These are phyloP conservation scores for Dromius quadrimaculatus DNA, from an alignment of 2,888 invertebrate species.

Conservation along the genomic window DNA sequence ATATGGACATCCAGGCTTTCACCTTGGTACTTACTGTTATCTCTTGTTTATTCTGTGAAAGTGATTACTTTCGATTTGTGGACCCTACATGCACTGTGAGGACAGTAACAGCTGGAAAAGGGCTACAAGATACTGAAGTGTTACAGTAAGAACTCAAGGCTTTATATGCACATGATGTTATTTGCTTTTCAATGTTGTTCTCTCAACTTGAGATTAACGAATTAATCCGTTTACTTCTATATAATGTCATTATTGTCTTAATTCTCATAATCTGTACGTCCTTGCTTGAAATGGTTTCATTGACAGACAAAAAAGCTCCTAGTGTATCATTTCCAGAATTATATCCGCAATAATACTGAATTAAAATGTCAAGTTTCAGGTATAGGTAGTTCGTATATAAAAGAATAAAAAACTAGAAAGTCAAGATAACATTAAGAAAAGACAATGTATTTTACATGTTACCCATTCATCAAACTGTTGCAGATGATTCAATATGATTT, in stretches of 20 bases:
- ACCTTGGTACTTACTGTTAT: conserved; percentile 1
- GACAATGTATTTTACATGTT: no score
- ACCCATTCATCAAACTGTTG: no score
- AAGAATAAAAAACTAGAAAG: no score
- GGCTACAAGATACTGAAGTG: neutral
- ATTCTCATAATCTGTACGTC: neutral
- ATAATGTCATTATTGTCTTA: neutral
- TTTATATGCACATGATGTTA: neutral
- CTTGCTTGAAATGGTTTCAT: no score
- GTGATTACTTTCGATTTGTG: conserved; percentile 2
- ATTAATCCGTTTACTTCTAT: neutral
- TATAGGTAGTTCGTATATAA: no score
- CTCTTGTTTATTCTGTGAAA: conserved; percentile 6
- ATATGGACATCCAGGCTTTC: neutral
- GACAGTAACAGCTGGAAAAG: neutral
- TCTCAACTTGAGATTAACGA: conserved; percentile 17
- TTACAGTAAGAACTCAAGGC: no score
- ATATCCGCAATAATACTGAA: no score
- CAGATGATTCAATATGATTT: no score
- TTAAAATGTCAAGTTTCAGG: no score
- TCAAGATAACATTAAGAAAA: no score
- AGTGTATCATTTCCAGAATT: no score
- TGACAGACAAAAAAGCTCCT: no score
- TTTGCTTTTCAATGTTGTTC: neutral
- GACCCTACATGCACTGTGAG: neutral